Conservation (phyloP, 2,113 vertebrate species). For the Mastomys natalensis region DNA sequence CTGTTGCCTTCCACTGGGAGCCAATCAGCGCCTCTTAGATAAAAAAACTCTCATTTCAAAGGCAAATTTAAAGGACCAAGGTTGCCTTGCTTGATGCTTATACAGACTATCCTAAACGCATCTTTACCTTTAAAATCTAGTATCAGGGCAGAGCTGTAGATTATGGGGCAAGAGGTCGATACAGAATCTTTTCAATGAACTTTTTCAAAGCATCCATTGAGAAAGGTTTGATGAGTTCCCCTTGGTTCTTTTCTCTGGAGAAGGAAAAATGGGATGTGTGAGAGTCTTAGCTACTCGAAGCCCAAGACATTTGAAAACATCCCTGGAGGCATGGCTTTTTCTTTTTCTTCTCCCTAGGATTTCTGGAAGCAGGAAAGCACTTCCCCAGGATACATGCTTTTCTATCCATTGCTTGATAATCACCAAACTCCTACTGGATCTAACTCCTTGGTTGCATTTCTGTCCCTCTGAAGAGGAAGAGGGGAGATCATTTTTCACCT, state of each 20-base stretch:
- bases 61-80: background rate
- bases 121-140: background rate
- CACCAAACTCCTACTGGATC: background rate
- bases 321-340: background rate
- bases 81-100: background rate
- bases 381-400: background rate
- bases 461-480: background rate
- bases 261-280: background rate
- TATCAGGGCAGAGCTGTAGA: background rate
- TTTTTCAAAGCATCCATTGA: background rate
- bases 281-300: background rate
- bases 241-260: background rate
- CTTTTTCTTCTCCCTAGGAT: background rate
- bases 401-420: background rate
- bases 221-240: background rate
- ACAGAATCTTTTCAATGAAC: conserved; percentile 22
- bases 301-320: background rate
- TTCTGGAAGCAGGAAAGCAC: background rate
- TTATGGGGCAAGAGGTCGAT: background rate
- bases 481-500: background rate
- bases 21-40: background rate
- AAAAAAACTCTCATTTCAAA: background rate
- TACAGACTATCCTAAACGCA: background rate
- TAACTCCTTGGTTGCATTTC: background rate
- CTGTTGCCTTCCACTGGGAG: background rate